Evolutionary conservation across 53 echinoderm and acorn worm genomes (phyloP), one percentile per base, ranked within the genome.

Genomic region (Henricia sp.): DNA sequence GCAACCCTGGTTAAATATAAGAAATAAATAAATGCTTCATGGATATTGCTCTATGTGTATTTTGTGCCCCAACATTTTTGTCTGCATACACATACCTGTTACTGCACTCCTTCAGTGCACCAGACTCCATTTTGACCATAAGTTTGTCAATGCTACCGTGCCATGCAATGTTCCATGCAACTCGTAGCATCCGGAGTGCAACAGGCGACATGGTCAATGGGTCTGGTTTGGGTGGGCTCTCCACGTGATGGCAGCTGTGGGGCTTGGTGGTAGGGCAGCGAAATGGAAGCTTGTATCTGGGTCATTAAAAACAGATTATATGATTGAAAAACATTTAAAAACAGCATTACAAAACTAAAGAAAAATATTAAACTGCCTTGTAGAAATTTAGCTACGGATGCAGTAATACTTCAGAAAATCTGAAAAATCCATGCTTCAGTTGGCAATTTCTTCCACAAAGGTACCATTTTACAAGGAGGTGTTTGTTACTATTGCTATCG

Each of bases 201-300:
- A 74, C 52, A 16, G 74, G 50, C 4, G 71, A 83, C 30, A 51
- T 60, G 11, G 32, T 62, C 10, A 83, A 46, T 21, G 83, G 39
- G 26, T 50, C 74, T 11, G 50, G 44, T 16, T 26, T 11, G 8
- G 72, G 51, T 53, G 60, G 36, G 26, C 14, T 39, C 3, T 78
- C 71, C 6, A 20, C 37, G 13, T 50, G 52, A 76, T 75, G 62
- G 52, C 20, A 40, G n/a, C 75, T 86, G 27, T 52, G 38, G 14
- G 68, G 37, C 55, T 67, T 19, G 41, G 32, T 21, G 19, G 42
- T 68, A 16, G 68, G 74, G 36, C 87, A 82, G 16, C 74, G 28
- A 19, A 91, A 87, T 20, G 91, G 87, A 12, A 91, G 83, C 73
- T 83, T 71, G 57, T 56, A 91, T 37, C 91, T 91, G 48, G n/a